Conservation (phyloP, 2,797 vertebrate species). For the Chelon auratus region DNA sequence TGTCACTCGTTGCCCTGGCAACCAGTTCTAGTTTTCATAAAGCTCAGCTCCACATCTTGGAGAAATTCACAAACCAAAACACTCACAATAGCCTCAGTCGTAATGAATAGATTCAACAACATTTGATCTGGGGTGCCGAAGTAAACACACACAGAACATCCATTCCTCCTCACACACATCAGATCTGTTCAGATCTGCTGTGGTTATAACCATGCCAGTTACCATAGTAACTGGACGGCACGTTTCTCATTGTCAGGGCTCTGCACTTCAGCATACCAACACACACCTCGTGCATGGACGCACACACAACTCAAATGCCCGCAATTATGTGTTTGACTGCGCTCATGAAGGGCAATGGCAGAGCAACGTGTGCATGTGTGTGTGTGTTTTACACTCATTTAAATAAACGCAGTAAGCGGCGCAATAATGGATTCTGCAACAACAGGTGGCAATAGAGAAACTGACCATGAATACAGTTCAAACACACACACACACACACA, state of each 20-base stretch:
- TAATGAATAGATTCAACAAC: slow-evolving; percentile 7
- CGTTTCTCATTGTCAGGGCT: slow-evolving; percentile 74
- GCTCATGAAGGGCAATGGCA: not conserved
- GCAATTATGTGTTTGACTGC: slow-evolving; percentile 16
- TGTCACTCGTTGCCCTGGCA: slow-evolving; percentile 70
- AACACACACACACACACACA: slow-evolving; percentile 15
- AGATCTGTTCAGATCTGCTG: slow-evolving; percentile 55
- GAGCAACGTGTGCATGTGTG: not conserved
- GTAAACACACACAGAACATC: slow-evolving; percentile 7
- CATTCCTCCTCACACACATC: slow-evolving; percentile 30
- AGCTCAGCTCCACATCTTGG: slow-evolving; percentile 36
- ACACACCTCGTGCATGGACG: slow-evolving; percentile 28
- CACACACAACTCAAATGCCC: slow-evolving; percentile 42
- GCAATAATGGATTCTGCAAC: slow-evolving; percentile 20
- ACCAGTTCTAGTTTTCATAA: slow-evolving; percentile 61
- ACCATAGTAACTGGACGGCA: slow-evolving; percentile 84
- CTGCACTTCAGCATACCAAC: slow-evolving; percentile 75
- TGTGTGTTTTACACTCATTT: not conserved
- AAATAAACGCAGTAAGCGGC: not conserved
- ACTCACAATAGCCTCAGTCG: slow-evolving; percentile 7
- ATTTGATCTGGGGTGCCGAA: not conserved
- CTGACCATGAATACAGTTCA: not conserved
- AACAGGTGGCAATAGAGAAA: slow-evolving; percentile 58
- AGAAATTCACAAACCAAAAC: slow-evolving; percentile 36
- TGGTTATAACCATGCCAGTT: slow-evolving; percentile 81